Evolutionary conservation across 2,888 invertebrate genomes (phyloP), one percentile per base, ranked within the genome.

Genomic region (Fragum whitleyi): DNA sequence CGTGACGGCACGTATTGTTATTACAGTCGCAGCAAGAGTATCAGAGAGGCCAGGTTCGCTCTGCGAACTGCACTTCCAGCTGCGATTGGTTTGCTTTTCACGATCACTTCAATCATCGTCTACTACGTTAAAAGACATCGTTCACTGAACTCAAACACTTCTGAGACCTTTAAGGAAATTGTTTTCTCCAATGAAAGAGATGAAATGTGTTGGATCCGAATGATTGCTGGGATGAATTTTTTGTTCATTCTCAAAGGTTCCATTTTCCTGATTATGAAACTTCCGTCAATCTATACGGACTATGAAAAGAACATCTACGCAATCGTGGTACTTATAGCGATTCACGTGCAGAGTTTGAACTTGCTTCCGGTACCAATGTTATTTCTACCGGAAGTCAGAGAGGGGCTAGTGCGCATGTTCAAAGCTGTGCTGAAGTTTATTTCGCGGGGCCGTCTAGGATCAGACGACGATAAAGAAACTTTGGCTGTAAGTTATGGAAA

Each of bases 401-500:
- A 42, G n/a, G 67, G 69, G 11, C 21, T 82, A 11, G 70, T 71
- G 55, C 28, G 21, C 26, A 47, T 75, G 53, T 2, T 32, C 19
- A 19, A 59, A 21, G 39, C 23, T 36, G 16, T 69, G 21, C 9
- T 78, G 26, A 47, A 61, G 32, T 72, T 67, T 68, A 26, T 68
- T 39, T 65, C 73, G 53, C 47, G 69, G 32, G 79, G 75, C 16
- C 74, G 74, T 21, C 26, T 71, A 5, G 62, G 79, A 39, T 55
- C 71, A 11, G 42, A 71, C 11, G 70, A 65, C 29, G 79, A 79
- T 32, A 55, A 23, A 19, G 79, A 79, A 32, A 67, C 26, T 26
- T 42, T 79, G 19, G 51, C 61, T 19, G 79, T 79, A 11, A 75
- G 79, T 59, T 79, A 74, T 57, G 75, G 75, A 1, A 78, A 78